Conservation (phyloP, 2,797 vertebrate species). For the Capromys pilorides region DNA sequence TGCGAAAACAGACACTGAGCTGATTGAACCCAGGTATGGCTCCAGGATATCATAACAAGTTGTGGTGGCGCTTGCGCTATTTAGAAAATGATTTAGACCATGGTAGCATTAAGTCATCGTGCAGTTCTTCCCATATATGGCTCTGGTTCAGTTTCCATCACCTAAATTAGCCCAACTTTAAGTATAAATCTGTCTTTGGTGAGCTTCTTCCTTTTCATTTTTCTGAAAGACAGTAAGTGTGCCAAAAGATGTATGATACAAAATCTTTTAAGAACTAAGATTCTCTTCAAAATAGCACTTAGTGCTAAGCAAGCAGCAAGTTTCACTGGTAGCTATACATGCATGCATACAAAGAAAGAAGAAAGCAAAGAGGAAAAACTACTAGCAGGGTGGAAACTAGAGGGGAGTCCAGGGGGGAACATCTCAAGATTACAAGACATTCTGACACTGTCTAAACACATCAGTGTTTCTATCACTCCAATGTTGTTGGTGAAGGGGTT, state of each 20-base stretch:
- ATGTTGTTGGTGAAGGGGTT: conserved; percentile 2
- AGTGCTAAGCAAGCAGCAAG: background rate
- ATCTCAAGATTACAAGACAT: conserved; percentile 42
- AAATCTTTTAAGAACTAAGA: conserved; percentile 55
- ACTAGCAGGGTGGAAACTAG: background rate
- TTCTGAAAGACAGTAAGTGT: conserved; percentile 35
- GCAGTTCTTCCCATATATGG: background rate
- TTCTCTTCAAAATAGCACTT: conserved; percentile 51
- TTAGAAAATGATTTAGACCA: conserved; percentile 51
- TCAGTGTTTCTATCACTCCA: background rate
- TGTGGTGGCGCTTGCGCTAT: background rate
- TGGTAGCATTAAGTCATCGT: conserved; percentile 21
- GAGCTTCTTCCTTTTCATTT: conserved; percentile 27
- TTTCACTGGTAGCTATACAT: background rate
- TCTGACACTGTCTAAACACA: background rate
- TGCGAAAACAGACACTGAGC: conserved; percentile 49
- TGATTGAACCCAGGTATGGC: conserved; percentile 47
- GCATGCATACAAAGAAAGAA: background rate
- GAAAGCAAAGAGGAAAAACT: background rate
- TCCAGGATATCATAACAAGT: conserved; percentile 62
- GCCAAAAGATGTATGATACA: conserved; percentile 48
- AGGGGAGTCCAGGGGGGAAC: background rate
- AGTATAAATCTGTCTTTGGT: conserved; percentile 33
- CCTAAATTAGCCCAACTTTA: conserved; percentile 42
- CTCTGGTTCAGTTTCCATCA: background rate